Evolutionary conservation across 2,797 vertebrate species (phyloP).

Genomic region (Adelosebastes latens): DNA sequence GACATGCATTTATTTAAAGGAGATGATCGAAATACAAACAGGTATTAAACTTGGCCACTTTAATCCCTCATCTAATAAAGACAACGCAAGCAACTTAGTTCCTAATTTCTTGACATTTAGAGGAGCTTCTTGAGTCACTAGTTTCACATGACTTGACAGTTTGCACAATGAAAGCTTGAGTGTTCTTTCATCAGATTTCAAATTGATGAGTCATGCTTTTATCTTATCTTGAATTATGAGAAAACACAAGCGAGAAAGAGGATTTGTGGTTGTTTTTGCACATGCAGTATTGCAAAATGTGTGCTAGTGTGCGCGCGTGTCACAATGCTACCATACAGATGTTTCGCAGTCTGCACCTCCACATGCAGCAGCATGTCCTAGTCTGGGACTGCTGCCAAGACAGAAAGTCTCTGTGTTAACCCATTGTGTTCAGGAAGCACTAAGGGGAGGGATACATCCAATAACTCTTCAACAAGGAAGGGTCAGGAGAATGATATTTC

Average conservation of each 20-base stretch:
- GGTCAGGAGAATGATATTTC: slow-evolving; percentile 13
- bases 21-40: neutral
- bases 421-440: slow-evolving; percentile 67
- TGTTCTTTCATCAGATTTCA: slow-evolving; percentile 18
- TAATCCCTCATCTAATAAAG: neutral
- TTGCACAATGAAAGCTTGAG: slow-evolving; percentile 10
- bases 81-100: neutral
- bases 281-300: slow-evolving; percentile 14
- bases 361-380: slow-evolving; percentile 86
- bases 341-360: slow-evolving; percentile 89
- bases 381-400: slow-evolving; percentile 87
- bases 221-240: slow-evolving; percentile 38
- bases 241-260: slow-evolving; percentile 26
- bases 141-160: slow-evolving; percentile 33
- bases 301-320: slow-evolving; percentile 24
- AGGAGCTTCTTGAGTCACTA: slow-evolving; percentile 7
- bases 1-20: neutral
- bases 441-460: neutral
- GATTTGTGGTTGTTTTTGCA: slow-evolving; percentile 8
- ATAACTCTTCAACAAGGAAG: neutral
- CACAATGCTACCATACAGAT: slow-evolving; percentile 84
- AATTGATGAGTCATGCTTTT: slow-evolving; percentile 31
- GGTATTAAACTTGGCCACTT: neutral
- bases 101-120: neutral
- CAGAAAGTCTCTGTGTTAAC: slow-evolving; percentile 86